phyloP scores from a whole-genome alignment of 2,797 vertebrate species.

The Menidia menidia region DNA sequence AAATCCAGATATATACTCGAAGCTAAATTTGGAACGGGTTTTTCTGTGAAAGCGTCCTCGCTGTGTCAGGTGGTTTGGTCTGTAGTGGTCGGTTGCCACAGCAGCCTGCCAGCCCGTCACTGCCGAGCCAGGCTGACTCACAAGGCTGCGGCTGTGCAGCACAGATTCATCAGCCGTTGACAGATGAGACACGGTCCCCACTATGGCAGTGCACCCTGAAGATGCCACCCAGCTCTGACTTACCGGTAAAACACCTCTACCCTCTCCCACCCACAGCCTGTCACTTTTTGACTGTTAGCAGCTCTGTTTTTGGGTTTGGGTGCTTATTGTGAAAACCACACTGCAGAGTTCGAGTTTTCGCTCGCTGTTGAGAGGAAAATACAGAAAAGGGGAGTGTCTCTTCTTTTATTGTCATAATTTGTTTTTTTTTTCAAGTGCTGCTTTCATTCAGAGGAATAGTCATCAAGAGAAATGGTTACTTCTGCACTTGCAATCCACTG shows the following conservation, averaged over 20 bases:
- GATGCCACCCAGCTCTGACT: conserved; percentile 64
- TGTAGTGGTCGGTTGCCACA: conserved; percentile 46
- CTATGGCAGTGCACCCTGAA: conserved; percentile 60
- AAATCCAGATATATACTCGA: background rate
- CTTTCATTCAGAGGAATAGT: conserved; percentile 13
- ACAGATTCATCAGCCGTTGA: conserved; percentile 65
- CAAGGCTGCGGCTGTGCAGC: conserved; percentile 43
- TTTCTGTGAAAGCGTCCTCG: conserved; percentile 21
- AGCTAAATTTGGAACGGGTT: conserved; percentile 12
- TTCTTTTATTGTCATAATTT: conserved; percentile 9
- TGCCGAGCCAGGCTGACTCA: conserved; percentile 54
- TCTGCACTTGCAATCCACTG: conserved; percentile 32
- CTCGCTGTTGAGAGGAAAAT: conserved; percentile 16
- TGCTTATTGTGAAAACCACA: conserved; percentile 26
- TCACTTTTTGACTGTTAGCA: conserved; percentile 37
- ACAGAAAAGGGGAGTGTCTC: background rate
- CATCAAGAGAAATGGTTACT: conserved; percentile 23
- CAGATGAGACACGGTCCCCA: conserved; percentile 65
- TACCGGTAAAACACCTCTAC: conserved; percentile 70
- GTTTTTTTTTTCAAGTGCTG: conserved; percentile 20
- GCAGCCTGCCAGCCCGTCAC: conserved; percentile 28
- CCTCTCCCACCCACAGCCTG: conserved; percentile 42
- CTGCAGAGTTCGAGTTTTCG: conserved; percentile 21
- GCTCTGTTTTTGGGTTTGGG: conserved; percentile 27
- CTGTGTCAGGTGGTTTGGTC: conserved; percentile 53